Base-by-base conservation (phyloP, 2,113 vertebrate species). In the Ariopsis seemanni region DNA sequence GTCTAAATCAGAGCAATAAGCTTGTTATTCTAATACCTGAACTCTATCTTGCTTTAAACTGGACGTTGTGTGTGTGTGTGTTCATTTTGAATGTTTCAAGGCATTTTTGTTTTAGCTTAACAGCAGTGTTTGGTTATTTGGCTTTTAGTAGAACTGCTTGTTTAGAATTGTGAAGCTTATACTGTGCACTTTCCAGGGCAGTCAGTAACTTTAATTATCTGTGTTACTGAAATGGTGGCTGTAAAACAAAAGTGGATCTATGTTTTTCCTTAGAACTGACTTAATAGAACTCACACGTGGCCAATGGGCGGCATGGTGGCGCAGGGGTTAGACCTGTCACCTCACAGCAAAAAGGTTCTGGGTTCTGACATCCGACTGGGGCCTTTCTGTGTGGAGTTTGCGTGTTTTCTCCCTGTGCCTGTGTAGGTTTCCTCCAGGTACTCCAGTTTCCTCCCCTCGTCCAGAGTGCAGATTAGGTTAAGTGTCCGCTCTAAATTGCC, bases 1-100 rank as follows among this genome's bases (percentile, higher is more conserved):
- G 25, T 48, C 55, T 85, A 75, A 42, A 34, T 22, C 22, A 89
- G 90, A 92, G 62, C 72, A 48, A 34, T 9, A 34, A 15, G 12
- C 18, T 69, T 55, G 25, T 34, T 55, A 60, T 6, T 83, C 81
- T 48, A 30, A 75, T 42, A 55, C 53, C 30, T 48, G 83, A 85
- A 63, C 17, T 50, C 4, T 27, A 0, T 52, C 55, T 27, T 85
- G 34, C 7, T 72, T 25, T 85, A 77, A n/a, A 50, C 22, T 62
- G 27, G 27, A 62, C 52, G 27, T 55, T 17, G 53, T 58, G 53
- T 10, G 53, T 18, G 53, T 18, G 53, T 58, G 52, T n/a, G 27
- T 58, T 80, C 3, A 77, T 25, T 77, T 55, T 8, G 52, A n/a
- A 84, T 2, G n/a, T 84, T 67, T 30, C 42, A 17, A 69, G 60